Evolutionary conservation across 2,113 vertebrate genomes (phyloP).

Genomic region (Amblyopsis rosae): DNA sequence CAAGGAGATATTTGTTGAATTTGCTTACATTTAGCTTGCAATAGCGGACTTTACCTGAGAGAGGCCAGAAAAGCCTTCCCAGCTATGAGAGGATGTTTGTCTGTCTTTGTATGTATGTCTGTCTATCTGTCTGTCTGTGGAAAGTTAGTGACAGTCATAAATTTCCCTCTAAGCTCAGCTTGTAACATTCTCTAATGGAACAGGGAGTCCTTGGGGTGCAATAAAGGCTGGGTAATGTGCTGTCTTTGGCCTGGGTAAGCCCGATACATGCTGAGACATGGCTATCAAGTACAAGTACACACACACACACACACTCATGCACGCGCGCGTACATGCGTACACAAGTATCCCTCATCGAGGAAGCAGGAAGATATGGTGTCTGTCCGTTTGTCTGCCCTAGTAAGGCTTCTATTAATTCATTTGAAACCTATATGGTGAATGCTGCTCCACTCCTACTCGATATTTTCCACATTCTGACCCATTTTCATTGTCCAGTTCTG

Average conservation of each 20-base stretch:
- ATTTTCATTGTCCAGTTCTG: too few relatives aligned
- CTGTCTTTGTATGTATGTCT: slow-evolving; percentile 29
- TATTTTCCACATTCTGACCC: too few relatives aligned
- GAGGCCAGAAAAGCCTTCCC: too few relatives aligned
- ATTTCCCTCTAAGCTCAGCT: slow-evolving; percentile 53
- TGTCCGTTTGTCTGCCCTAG: too few relatives aligned
- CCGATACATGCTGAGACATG: slow-evolving; percentile 42
- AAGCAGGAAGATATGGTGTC: too few relatives aligned
- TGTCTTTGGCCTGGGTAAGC: slow-evolving; percentile 47
- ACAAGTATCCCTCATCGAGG: too few relatives aligned
- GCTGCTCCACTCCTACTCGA: too few relatives aligned
- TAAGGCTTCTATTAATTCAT: too few relatives aligned
- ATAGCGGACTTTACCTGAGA: too few relatives aligned
- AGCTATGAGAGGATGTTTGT: slow-evolving; percentile 39
- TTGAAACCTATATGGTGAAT: too few relatives aligned
- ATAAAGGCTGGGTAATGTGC: slow-evolving; percentile 60
- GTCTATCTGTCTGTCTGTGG: slow-evolving; percentile 27
- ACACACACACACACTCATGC: slow-evolving; percentile 19
- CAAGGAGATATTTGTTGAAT: too few relatives aligned
- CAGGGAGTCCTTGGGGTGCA: slow-evolving; percentile 51
- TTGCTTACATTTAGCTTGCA: too few relatives aligned
- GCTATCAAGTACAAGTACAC: slow-evolving; percentile 32
- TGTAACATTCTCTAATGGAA: slow-evolving; percentile 50
- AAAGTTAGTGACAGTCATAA: slow-evolving; percentile 52
- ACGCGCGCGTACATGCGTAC: slow-evolving; percentile 8